These are phyloP conservation scores for Lytechinus pictus DNA, from an alignment of 35 echinoderm and acorn worm genomes.

Conservation along the genomic window DNA sequence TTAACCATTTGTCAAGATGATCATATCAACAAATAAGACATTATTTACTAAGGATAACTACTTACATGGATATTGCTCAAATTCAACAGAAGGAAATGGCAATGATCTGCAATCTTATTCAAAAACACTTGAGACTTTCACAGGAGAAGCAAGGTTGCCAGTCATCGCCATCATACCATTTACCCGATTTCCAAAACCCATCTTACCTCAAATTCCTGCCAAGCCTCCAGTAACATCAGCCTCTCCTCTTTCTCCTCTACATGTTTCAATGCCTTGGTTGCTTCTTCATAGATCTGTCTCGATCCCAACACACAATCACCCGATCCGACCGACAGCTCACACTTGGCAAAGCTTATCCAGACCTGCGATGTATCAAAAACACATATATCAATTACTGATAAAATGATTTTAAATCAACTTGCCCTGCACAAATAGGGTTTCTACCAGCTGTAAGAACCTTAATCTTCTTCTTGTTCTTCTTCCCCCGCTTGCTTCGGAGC, in stretches of 20 bases:
- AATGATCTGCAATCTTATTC: no score
- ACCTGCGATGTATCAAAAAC: conserved; percentile 56
- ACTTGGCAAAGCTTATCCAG: conserved; percentile 98
- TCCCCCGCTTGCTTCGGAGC: no score
- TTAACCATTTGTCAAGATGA: not conserved
- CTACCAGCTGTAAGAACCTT: no score
- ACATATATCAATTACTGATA: not conserved
- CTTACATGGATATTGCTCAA: no score
- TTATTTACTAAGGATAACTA: not conserved
- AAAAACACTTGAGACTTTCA: no score
- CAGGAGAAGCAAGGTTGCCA: no score
- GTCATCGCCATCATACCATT: no score
- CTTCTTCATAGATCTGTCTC: conserved; percentile 84
- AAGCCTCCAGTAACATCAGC: conserved; percentile 88
- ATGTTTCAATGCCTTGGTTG: conserved; percentile 75
- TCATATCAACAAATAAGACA: not conserved
- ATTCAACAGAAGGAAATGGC: no score
- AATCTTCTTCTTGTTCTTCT: no score
- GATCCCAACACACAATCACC: conserved; percentile 73
- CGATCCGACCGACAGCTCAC: conserved; percentile 85
- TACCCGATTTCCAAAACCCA: not conserved
- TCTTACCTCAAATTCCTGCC: conserved; percentile 98
- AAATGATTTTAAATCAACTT: not conserved
- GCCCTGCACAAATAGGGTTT: no score
- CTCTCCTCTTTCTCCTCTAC: conserved; percentile 92